Percentiles rank a stretch among this genome's conserved stretches.
These are phyloP conservation scores for Poeciliopsis prolifica DNA, from an alignment of 2,113 vertebrate species.

Conservation along the genomic window DNA sequence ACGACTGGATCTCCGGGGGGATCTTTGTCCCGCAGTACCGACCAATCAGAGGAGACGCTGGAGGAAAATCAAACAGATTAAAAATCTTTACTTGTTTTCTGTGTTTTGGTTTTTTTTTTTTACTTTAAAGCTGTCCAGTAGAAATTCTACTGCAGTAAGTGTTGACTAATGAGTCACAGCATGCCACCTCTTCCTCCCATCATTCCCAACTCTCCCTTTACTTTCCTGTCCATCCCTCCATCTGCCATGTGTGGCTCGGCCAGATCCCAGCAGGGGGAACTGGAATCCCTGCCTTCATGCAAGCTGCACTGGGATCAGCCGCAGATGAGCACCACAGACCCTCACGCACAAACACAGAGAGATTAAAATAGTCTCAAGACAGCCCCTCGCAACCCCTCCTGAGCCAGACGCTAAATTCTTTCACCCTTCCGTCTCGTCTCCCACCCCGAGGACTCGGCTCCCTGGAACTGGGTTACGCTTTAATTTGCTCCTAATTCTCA, in stretches of 20 bases:
- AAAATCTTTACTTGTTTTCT: not conserved
- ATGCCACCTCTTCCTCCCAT: conserved; percentile 33
- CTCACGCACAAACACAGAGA: conserved; percentile 19
- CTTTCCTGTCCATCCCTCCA: conserved; percentile 63
- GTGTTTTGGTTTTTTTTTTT: not conserved
- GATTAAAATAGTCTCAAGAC: conserved; percentile 59
- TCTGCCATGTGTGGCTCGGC: conserved; percentile 61
- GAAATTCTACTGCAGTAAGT: conserved; percentile 52
- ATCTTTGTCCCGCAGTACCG: conserved; percentile 96
- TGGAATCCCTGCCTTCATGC: conserved; percentile 59
- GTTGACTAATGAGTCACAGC: conserved; percentile 64
- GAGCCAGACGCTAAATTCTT: conserved; percentile 50
- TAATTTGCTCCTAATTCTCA: conserved; percentile 73
- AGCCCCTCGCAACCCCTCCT: conserved; percentile 16
- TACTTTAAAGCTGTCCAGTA: conserved; percentile 23
- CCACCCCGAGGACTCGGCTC: conserved; percentile 55
- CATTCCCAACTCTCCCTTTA: conserved; percentile 37
- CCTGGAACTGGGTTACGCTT: conserved; percentile 67
- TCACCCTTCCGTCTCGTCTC: conserved; percentile 41
- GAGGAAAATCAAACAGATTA: conserved; percentile 28
- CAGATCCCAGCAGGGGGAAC: conserved; percentile 63
- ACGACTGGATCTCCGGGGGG: conserved; percentile 92
- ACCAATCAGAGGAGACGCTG: conserved; percentile 94
- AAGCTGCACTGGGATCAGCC: conserved; percentile 66
- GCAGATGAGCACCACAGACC: conserved; percentile 32